Conservation (phyloP, 2,797 vertebrate genomes). For the Emydoidea blandingii region DNA sequence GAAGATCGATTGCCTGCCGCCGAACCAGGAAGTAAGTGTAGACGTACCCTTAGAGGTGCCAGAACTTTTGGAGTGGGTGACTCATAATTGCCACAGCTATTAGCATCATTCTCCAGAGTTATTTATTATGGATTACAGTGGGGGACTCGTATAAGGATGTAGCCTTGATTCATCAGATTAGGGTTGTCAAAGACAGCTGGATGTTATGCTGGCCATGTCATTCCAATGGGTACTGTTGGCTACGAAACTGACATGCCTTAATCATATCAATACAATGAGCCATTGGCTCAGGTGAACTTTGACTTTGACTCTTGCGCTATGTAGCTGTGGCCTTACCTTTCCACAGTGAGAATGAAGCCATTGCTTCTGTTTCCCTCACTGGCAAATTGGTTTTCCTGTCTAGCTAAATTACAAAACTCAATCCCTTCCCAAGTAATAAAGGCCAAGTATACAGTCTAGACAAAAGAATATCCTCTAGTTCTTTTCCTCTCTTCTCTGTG, state of each 20-base stretch:
- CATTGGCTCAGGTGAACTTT: not conserved
- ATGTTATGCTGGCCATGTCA: not conserved
- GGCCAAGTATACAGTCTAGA: not conserved
- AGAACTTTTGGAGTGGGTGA: not conserved
- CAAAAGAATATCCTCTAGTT: too few species aligned
- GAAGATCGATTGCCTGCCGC: too few species aligned
- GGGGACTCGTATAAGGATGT: not conserved
- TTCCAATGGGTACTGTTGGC: not conserved
- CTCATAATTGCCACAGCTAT: not conserved
- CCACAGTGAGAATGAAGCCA: too few species aligned
- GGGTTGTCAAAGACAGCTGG: not conserved
- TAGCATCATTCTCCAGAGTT: not conserved
- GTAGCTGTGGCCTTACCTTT: not conserved
- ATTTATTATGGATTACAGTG: not conserved
- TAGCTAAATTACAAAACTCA: too few species aligned
- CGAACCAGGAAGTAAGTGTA: too few species aligned
- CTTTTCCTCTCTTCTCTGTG: too few species aligned
- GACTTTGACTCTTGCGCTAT: not conserved
- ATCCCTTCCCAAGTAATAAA: not conserved
- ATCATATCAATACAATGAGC: not conserved
- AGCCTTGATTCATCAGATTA: not conserved
- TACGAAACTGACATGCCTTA: not conserved
- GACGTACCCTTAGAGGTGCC: not conserved
- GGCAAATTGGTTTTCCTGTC: too few species aligned
- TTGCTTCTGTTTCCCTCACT: too few species aligned